These are phyloP conservation scores for Geotrupes spiniger DNA, from an alignment of 2,888 invertebrate species.

Conservation along the genomic window DNA sequence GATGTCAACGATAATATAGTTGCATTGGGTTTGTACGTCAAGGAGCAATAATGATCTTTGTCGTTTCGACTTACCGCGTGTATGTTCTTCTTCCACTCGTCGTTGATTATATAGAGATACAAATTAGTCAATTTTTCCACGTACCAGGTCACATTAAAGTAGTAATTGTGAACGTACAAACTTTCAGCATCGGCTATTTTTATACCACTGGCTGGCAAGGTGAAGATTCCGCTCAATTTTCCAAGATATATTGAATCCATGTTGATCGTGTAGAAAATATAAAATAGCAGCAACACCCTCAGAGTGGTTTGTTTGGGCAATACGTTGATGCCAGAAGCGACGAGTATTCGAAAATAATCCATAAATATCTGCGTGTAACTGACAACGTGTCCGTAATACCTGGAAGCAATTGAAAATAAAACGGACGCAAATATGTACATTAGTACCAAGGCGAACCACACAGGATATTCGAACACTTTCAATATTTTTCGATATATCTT, in stretches of 20 bases:
- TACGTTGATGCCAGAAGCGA: constrained; percentile 9
- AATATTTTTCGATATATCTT: constrained; percentile 13
- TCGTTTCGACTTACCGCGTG: constrained; percentile 10
- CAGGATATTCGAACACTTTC: constrained; percentile 9
- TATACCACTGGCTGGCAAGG: constrained; percentile 13
- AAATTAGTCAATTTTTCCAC: constrained; percentile 7
- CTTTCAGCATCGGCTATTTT: constrained; percentile 11
- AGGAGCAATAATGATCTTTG: constrained; percentile 2
- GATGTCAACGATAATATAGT: constrained; percentile 10
- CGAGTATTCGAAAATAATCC: constrained; percentile 8
- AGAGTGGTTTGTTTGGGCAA: constrained; percentile 10
- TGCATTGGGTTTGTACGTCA: neutral
- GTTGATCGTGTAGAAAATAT: constrained; percentile 23
- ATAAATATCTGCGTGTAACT: neutral
- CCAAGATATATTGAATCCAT: constrained; percentile 28
- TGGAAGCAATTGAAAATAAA: neutral
- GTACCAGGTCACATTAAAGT: constrained; percentile 18
- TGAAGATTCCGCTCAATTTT: constrained; percentile 29
- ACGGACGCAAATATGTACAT: constrained; percentile 2
- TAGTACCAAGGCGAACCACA: constrained; percentile 10
- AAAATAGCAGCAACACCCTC: constrained; percentile 24
- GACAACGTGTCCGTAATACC: neutral
- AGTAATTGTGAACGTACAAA: constrained; percentile 13
- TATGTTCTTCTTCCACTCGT: constrained; percentile 8
- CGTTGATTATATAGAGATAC: constrained; percentile 8